phyloP scores from a whole-genome alignment of 2,113 vertebrate genomes.

The Mugil cephalus region DNA sequence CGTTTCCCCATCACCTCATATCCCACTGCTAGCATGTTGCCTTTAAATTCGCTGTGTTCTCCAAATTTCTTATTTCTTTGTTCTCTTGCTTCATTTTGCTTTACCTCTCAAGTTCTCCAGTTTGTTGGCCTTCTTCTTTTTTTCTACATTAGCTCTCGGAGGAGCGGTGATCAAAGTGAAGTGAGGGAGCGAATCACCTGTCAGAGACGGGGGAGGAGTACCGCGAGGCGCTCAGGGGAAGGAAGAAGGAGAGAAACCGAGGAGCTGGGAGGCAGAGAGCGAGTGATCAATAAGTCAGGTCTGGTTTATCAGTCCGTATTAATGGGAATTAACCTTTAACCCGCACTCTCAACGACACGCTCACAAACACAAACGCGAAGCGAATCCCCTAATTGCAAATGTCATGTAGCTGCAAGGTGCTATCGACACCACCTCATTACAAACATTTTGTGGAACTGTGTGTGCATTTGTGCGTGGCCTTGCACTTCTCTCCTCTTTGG shows the following conservation, averaged over 20 bases:
- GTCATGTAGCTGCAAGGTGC: constrained; percentile 62
- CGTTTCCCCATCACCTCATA: no score
- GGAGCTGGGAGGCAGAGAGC: constrained; percentile 12
- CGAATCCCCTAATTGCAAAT: constrained; percentile 60
- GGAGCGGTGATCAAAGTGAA: not conserved
- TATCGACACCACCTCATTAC: constrained; percentile 51
- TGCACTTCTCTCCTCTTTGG: not conserved
- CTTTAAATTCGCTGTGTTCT: no score
- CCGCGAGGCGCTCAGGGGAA: not conserved
- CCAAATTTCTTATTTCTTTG: not conserved
- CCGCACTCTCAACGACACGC: constrained; percentile 32
- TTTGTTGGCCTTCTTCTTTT: no score
- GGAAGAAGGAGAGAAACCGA: not conserved
- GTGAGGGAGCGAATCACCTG: not conserved
- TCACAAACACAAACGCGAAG: constrained; percentile 41
- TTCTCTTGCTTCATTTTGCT: not conserved
- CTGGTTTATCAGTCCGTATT: constrained; percentile 71
- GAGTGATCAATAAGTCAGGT: constrained; percentile 68
- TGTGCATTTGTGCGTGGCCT: constrained; percentile 6
- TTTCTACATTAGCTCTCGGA: not conserved
- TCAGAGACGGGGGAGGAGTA: not conserved
- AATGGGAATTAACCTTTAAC: constrained; percentile 71
- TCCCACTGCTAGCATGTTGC: no score
- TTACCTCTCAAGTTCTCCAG: no score
- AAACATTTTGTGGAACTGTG: constrained; percentile 2